Conservation (phyloP, 2,888 invertebrate genomes). For the Amphipyra tragopoginis region DNA sequence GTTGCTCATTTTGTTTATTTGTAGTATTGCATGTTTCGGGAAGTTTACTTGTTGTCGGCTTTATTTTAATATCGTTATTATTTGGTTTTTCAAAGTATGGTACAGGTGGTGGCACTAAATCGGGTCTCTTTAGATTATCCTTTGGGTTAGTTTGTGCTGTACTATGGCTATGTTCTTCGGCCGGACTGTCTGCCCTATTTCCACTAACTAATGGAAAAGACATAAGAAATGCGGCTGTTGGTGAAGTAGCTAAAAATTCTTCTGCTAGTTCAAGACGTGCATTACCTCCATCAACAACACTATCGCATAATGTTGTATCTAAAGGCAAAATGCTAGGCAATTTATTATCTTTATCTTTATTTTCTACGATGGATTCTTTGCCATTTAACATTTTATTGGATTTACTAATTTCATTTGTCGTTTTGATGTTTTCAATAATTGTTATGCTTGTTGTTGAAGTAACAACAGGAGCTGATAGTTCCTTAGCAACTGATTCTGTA, state of each 20-base stretch:
- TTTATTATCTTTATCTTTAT: conserved; percentile 80
- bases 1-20: conserved; percentile 69
- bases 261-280: conserved; percentile 90
- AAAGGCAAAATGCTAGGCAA: conserved; percentile 74
- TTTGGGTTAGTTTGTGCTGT: conserved; percentile 64
- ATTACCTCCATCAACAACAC: conserved; percentile 86
- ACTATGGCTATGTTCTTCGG: conserved; percentile 75
- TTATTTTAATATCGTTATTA: conserved; percentile 62
- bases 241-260: conserved; percentile 90
- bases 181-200: conserved; percentile 86
- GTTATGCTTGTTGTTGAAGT: conserved; percentile 38
- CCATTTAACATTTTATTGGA: conserved; percentile 54
- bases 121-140: conserved; percentile 68
- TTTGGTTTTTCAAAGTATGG: conserved; percentile 74
- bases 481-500: conserved; percentile 31
- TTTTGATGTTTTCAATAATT: conserved; percentile 46
- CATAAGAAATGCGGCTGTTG: conserved; percentile 94
- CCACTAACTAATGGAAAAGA: conserved; percentile 93
- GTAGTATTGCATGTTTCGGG: conserved; percentile 45
- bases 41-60: conserved; percentile 63
- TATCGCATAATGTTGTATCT: conserved; percentile 82
- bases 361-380: conserved; percentile 62
- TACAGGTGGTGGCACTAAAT: conserved; percentile 63
- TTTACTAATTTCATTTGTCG: conserved; percentile 56
- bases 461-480: conserved; percentile 14